Evolutionary conservation across 2,888 invertebrate species (phyloP).

Genomic region (Noctua pronuba): DNA sequence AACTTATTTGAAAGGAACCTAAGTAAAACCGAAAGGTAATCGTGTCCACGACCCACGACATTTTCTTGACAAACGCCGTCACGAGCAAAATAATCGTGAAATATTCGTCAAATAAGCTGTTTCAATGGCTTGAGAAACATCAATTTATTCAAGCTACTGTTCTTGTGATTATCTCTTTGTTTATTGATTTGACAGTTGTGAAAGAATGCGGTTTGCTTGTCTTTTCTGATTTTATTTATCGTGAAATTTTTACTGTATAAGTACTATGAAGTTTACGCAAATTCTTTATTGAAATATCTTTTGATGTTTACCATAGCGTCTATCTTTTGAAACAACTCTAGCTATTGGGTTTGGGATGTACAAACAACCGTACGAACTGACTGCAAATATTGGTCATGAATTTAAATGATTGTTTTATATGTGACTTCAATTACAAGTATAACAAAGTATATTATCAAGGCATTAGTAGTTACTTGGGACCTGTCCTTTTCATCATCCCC

Average conservation of each 20-base stretch:
- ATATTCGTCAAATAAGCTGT: constrained; percentile 60
- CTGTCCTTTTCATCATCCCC: constrained; percentile 13
- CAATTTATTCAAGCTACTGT: constrained; percentile 54
- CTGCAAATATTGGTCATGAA: constrained; percentile 38
- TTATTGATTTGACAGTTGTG: constrained; percentile 54
- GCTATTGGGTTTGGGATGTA: not conserved
- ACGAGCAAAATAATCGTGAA: constrained; percentile 67
- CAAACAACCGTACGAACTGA: not conserved
- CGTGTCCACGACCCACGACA: constrained; percentile 76
- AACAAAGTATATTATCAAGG: constrained; percentile 1
- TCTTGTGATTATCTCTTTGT: constrained; percentile 42
- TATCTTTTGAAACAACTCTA: not conserved
- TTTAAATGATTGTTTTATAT: constrained; percentile 24
- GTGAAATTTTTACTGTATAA: constrained; percentile 1
- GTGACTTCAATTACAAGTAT: constrained; percentile 42
- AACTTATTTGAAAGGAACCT: constrained; percentile 54
- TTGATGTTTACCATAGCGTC: not conserved
- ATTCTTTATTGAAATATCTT: not conserved
- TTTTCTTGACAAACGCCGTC: constrained; percentile 68
- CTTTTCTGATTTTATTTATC: constrained; percentile 7
- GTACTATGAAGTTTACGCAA: constrained; percentile 21
- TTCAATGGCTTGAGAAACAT: constrained; percentile 55
- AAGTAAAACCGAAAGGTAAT: constrained; percentile 65
- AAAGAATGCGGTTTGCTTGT: constrained; percentile 28
- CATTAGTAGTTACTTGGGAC: not conserved